Base-by-base conservation (phyloP, 2,113 vertebrate genomes). In the Nannobrachium achirus region DNA sequence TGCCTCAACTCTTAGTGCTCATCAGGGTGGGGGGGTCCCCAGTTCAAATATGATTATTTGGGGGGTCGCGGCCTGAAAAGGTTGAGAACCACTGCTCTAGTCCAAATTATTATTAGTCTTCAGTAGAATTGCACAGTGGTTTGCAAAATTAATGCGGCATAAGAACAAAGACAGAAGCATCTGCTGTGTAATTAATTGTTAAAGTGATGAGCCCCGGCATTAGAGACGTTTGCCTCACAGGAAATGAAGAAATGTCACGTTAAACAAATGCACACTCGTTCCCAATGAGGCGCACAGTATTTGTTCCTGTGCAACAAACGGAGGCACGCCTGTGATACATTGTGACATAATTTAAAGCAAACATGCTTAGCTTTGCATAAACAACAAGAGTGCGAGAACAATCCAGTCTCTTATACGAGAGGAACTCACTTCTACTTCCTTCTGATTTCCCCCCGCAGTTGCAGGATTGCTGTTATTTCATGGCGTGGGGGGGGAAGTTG, bases 341-440 rank as follows among this genome's bases (percentile, higher is more conserved):
- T 82, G 81, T 88, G 78, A 82, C 70, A 87, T 88, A 83, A 86
- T 86, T 87, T 78, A 86, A 87, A 91, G 79, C 71, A 84, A 90
- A 91, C 82, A 88, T 68, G 76, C 82, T 78, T 75, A 79, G 75
- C 66, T 83, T 85, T 79, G 71, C 80, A 67, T 88, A 87, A 91
- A 90, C 83, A 89, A 79, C 77, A 64, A 66, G 67, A 77, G 63
- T 55, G 0, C 5, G 68, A 80, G 86, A 91, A 88, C 87, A 89
- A 89, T 89, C 70, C 73, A 41, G 63, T 84, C 64, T 89, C 52
- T 64, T 85, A 75, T 78, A 79, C 75, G 72, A 62, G 62, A 78
- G 83, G 76, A 76, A 86, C 82, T 61, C 55, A 44, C 41, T 51
- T 62, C 41, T 62, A 14, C 53, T 82, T 87, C 74, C 79, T 69